A percentile compares a stretch with the other conserved stretches of the same genome.
Conservation (phyloP, 2,113 vertebrate genomes). For the Saccopteryx leptura region DNA sequence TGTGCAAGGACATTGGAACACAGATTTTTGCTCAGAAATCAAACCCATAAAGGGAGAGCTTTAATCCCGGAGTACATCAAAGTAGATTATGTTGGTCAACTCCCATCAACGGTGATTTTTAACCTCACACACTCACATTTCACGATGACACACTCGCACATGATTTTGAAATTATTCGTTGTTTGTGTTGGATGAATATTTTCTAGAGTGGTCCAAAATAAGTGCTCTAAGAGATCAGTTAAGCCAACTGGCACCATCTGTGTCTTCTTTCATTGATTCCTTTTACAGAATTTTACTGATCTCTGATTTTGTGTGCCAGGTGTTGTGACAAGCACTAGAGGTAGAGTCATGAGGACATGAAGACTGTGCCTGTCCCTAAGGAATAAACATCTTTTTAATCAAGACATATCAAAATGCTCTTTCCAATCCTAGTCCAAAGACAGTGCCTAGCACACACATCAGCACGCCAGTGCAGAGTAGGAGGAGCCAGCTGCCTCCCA, state of each 20-base stretch:
- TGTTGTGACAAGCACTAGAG: background rate
- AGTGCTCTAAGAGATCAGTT: background rate
- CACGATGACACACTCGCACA: background rate
- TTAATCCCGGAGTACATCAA: background rate
- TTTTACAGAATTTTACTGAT: background rate
- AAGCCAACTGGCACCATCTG: background rate
- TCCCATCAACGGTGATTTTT: background rate
- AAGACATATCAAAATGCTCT: background rate
- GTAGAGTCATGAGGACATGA: background rate
- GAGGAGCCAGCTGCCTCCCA: background rate
- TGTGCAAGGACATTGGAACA: background rate
- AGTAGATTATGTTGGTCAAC: background rate
- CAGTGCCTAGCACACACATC: rapidly evolving
- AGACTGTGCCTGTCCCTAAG: background rate
- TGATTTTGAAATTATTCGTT: background rate
- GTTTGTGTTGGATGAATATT: background rate
- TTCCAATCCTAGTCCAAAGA: no score
- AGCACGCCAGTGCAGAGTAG: background rate
- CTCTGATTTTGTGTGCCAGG: background rate
- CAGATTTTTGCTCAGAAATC: background rate
- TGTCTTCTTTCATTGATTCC: background rate
- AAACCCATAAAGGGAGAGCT: background rate
- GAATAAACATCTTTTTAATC: background rate
- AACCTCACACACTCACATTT: background rate
- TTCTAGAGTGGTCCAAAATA: background rate